These are phyloP conservation scores for Chaetura pelagica DNA, from an alignment of 2,113 vertebrate species.

Conservation along the genomic window DNA sequence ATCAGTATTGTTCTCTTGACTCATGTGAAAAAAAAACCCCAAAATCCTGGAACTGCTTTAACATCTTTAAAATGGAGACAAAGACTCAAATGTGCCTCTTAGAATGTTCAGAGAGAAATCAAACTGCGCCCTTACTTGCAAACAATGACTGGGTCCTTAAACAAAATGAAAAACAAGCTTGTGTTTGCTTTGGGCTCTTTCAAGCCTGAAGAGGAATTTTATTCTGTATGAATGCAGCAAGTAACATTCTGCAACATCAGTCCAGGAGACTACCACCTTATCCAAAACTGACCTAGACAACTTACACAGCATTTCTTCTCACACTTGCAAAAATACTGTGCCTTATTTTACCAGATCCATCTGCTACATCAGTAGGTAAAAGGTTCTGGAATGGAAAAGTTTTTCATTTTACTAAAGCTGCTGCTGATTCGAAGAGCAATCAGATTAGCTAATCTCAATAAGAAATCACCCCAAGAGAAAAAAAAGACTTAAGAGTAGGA, in stretches of 20 bases:
- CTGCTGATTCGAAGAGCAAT: not conserved
- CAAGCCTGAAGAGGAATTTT: not conserved
- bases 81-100: not conserved
- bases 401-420: not conserved
- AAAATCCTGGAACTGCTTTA: not conserved
- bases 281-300: not conserved
- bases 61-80: not conserved
- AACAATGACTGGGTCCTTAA: not conserved
- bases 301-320: not conserved
- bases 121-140: not conserved
- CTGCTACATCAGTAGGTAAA: not conserved
- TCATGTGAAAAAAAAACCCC: not conserved
- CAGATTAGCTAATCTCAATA: not conserved
- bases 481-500: not conserved
- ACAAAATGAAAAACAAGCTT: not conserved
- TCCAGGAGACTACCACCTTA: not conserved
- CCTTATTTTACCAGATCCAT: not conserved
- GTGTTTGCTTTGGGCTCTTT: not conserved
- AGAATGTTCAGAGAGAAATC: not conserved
- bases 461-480: not conserved
- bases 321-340: not conserved
- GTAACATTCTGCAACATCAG: not conserved
- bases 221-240: rapidly evolving
- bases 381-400: not conserved
- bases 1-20: not conserved